Conservation (phyloP, 2,797 vertebrate genomes). For the Holocentrus rufus region DNA sequence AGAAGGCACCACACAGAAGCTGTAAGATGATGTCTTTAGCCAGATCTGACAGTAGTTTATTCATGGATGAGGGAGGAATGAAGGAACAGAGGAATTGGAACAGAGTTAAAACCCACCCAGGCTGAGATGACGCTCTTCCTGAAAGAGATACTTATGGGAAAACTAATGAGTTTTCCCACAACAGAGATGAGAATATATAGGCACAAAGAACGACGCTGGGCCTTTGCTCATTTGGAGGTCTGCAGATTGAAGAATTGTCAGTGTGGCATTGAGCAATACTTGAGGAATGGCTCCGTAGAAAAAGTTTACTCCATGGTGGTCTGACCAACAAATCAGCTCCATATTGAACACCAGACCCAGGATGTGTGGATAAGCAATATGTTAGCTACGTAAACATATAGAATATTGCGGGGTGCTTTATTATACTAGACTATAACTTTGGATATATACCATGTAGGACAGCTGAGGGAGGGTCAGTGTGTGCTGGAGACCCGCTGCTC, state of each 20-base stretch:
- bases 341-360: constrained; percentile 53
- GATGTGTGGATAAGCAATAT: constrained; percentile 41
- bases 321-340: constrained; percentile 64
- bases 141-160: constrained; percentile 55
- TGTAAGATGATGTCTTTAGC: constrained; percentile 38
- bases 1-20: constrained; percentile 51
- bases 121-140: constrained; percentile 44
- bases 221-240: constrained; percentile 60
- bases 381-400: constrained; percentile 12
- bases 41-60: constrained; percentile 42
- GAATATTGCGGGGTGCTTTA: constrained; percentile 16
- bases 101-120: constrained; percentile 58
- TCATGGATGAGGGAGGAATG: constrained; percentile 37
- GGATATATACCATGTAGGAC: background rate
- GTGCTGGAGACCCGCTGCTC: constrained; percentile 29
- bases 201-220: constrained; percentile 46
- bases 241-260: constrained; percentile 53
- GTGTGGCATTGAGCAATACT: constrained; percentile 59
- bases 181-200: constrained; percentile 60
- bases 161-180: constrained; percentile 65
- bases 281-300: constrained; percentile 53
- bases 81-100: constrained; percentile 31
- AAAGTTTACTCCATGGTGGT: constrained; percentile 52
- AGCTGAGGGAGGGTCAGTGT: constrained; percentile 25
- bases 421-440: background rate